Conservation (phyloP, 2,113 vertebrate species). For the Chlamydotis undulata region DNA sequence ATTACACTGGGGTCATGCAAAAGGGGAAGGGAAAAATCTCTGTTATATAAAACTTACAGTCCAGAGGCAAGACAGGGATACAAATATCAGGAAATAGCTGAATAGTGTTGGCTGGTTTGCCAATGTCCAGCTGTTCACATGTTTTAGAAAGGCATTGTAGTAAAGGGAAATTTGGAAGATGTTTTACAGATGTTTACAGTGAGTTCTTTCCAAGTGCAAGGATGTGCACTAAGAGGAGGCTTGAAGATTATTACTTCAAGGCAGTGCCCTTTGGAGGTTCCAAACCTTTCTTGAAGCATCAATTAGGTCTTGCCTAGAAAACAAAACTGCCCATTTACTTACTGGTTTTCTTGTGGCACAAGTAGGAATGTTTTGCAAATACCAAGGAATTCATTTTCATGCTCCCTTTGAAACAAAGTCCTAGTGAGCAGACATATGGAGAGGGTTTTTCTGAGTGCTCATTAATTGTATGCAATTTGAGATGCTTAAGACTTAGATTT, state of each 20-base stretch:
- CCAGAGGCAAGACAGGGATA: neutral
- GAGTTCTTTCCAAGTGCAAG: neutral
- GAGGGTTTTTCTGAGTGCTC: neutral
- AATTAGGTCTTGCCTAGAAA: neutral
- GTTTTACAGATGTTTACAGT: conserved; percentile 16
- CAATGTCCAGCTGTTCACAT: conserved; percentile 2
- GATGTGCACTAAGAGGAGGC: neutral
- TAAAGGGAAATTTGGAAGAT: conserved; percentile 1
- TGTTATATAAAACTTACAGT: neutral
- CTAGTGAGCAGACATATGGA: neutral
- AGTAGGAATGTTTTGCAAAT: neutral
- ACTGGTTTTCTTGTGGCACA: neutral
- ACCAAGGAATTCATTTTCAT: neutral
- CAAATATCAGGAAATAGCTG: conserved; percentile 37
- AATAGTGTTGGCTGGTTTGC: neutral
- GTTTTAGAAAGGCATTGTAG: neutral
- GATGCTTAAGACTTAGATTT: neutral
- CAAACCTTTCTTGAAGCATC: neutral
- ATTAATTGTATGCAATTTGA: neutral
- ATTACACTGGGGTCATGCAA: neutral
- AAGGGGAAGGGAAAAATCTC: neutral
- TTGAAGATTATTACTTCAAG: neutral
- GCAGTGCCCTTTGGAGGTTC: neutral
- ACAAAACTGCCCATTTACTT: neutral
- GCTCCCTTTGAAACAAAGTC: neutral